Percentiles rank a stretch among this genome's conserved stretches.
Conservation (phyloP, 1,140 invertebrate genomes). For the Pectinophora gossypiella region DNA sequence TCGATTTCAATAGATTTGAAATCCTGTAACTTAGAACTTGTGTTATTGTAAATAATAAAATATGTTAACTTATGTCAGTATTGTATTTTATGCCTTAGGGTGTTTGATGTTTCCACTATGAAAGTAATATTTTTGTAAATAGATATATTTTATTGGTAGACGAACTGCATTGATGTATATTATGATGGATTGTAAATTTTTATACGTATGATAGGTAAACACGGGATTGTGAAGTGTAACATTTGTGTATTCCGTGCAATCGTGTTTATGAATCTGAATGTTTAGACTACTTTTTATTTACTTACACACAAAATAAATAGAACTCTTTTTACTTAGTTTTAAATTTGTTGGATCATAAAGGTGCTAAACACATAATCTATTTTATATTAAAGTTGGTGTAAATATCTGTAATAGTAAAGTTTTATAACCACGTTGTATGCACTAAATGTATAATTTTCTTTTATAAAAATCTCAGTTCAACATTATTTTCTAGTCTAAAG, state of each 20-base stretch:
- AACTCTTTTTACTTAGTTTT: neutral
- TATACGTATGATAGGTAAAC: neutral
- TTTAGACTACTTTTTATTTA: no score
- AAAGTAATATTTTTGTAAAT: neutral
- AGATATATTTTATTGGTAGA: neutral
- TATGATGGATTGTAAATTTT: neutral
- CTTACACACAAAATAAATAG: no score
- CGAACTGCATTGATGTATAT: neutral
- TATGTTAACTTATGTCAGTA: slow-evolving; percentile 9
- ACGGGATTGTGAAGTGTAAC: no score
- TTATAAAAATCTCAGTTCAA: slow-evolving; percentile 44
- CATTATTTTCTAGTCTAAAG: slow-evolving; percentile 65
- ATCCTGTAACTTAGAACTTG: slow-evolving; percentile 35
- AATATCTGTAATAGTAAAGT: slow-evolving; percentile 27
- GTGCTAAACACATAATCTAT: slow-evolving; percentile 35
- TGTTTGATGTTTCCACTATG: slow-evolving; percentile 15
- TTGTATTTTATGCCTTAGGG: neutral
- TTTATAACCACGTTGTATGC: slow-evolving; percentile 10
- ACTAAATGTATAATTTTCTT: neutral
- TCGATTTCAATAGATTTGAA: slow-evolving; percentile 36
- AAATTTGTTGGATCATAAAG: slow-evolving; percentile 30
- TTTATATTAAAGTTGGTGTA: slow-evolving; percentile 24
- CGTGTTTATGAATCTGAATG: no score
- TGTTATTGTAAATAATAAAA: slow-evolving; percentile 23
- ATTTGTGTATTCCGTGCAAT: no score